Base-by-base conservation (phyloP, 2,113 vertebrate genomes). In the Butastur rufipennis region DNA sequence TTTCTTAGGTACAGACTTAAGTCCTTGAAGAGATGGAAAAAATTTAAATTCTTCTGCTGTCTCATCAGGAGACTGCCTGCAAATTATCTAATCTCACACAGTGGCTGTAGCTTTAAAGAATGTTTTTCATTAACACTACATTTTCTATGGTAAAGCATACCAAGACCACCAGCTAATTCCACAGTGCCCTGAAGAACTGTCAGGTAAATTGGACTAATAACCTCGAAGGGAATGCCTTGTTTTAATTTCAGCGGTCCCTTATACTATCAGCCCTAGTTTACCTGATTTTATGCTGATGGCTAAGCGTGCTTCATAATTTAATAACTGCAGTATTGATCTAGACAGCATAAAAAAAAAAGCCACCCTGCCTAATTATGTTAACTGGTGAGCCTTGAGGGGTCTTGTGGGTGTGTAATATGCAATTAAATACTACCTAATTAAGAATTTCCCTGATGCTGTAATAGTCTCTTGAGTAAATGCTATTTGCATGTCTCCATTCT, bases 391-490 rank as follows among this genome's bases (percentile, higher is more conserved):
- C 89, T 93, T 94, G 89, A 95, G 84, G 91, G 89, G 73, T 95
- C 91, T 94, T 87, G 91, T 0, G 48, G 86, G 53, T 77, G 66
- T 90, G 62, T 93, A 89, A 91, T 20, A 10, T 94, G 78, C 94
- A 97, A 96, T 97, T 97, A 95, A 97, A 91, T 82, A 58, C 58
- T 66, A 32, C 48, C 93, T 96, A 89, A 97, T 97, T 94, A 96
- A 93, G 83, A 96, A 86, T 94, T 95, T 91, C 83, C 86, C 81
- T 87, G 70, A 82, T 94, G 66, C 38, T 84, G 48, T 70, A 65
- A 52, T 91, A 58, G 58, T 95, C 95, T 91, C 97, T 82, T 62
- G 96, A 65, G 97, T 87, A 81, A 94, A 89, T 0, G 8, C 66
- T 96, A 72, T 97, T 96, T 95, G 81, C 91, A 85, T 21, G 22